Conservation (phyloP, 2,113 vertebrate species). For the Micronycteris hirsuta region DNA sequence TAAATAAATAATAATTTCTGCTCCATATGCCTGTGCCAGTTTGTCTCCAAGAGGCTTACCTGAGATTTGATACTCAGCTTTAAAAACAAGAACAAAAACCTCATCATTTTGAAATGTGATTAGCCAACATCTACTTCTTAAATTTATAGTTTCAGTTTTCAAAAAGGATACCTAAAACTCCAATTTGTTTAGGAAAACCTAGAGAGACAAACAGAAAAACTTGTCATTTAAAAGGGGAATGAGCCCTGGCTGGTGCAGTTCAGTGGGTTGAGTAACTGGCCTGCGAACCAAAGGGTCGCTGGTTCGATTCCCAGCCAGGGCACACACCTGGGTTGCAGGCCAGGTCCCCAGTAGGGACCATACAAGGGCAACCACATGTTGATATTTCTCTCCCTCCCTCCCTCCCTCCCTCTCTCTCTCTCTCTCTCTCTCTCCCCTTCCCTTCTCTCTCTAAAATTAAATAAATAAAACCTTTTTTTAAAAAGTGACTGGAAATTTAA, state of each 20-base stretch:
- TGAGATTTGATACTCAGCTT: not conserved
- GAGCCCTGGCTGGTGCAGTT: not conserved
- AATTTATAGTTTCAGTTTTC: slow-evolving; percentile 4
- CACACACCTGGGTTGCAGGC: too few relatives aligned
- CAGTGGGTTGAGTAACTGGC: too few relatives aligned
- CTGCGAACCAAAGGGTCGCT: too few relatives aligned
- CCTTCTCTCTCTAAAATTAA: too few relatives aligned
- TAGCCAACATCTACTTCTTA: not conserved
- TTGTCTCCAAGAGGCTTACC: not conserved
- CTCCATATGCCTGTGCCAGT: not conserved
- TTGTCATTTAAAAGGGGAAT: not conserved
- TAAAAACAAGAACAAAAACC: not conserved
- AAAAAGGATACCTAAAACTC: not conserved
- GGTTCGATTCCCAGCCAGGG: too few relatives aligned
- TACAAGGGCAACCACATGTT: too few relatives aligned
- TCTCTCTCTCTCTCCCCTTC: too few relatives aligned
- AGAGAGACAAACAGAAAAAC: slow-evolving; percentile 6
- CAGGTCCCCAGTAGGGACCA: too few relatives aligned
- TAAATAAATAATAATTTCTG: slow-evolving; percentile 6
- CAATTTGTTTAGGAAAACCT: not conserved
- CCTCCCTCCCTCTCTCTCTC: too few relatives aligned
- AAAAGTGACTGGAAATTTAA: too few relatives aligned
- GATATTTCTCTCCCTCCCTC: too few relatives aligned
- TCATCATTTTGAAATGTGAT: not conserved
- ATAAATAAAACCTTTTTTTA: too few relatives aligned